Evolutionary conservation across 2,888 invertebrate genomes (phyloP).

Genomic region (Tetragnatha montana): DNA sequence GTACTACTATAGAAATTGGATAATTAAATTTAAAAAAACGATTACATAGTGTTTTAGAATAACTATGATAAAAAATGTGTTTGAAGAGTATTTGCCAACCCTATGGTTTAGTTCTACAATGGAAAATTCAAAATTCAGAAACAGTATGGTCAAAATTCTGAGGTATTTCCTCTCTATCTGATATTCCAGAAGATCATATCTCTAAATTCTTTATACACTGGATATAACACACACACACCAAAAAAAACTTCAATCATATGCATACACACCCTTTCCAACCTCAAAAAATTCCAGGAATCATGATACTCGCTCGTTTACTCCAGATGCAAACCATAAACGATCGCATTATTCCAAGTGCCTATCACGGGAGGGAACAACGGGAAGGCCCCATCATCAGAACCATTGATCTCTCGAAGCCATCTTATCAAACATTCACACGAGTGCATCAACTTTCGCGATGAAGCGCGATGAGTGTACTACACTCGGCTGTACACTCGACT

Average conservation of each 20-base stretch:
- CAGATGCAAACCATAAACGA: background rate
- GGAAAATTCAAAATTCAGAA: too few species aligned
- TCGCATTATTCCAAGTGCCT: constrained; percentile 4
- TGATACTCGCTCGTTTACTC: background rate
- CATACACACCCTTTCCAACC: background rate
- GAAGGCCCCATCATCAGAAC: background rate
- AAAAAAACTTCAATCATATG: background rate
- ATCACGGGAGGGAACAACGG: background rate
- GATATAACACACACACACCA: too few species aligned
- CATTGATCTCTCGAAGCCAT: constrained; percentile 8
- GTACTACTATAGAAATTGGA: too few species aligned
- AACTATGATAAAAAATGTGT: too few species aligned
- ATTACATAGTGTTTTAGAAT: too few species aligned
- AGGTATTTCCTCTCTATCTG: too few species aligned
- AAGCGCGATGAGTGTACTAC: background rate
- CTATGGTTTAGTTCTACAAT: too few species aligned
- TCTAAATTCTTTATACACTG: too few species aligned
- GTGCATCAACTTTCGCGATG: background rate
- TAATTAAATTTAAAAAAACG: too few species aligned
- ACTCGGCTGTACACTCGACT: background rate
- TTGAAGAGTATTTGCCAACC: too few species aligned
- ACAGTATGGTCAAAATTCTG: too few species aligned
- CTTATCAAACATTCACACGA: constrained; percentile 13
- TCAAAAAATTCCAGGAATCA: background rate
- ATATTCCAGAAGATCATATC: too few species aligned